phyloP scores from a whole-genome alignment of 2,888 invertebrate genomes.

The Clepsis dumicolana region DNA sequence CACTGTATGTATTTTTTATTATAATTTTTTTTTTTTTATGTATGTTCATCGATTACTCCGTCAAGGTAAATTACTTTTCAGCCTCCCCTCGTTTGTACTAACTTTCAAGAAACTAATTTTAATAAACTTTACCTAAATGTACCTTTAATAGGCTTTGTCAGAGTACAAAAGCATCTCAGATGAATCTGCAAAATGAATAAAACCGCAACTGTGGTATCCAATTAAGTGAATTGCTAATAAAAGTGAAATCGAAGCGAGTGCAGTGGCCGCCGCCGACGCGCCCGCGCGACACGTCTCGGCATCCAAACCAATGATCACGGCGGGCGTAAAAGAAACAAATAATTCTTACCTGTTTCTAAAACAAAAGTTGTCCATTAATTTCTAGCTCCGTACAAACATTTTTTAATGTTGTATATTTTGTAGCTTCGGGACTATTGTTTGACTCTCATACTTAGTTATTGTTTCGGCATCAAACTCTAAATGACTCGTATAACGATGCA shows the following conservation, averaged over 20 bases:
- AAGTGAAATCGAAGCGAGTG: constrained; percentile 85
- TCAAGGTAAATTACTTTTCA: no score
- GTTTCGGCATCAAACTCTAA: background rate
- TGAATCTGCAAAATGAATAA: constrained; percentile 82
- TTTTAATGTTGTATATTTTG: background rate
- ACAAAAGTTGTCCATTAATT: constrained; percentile 12
- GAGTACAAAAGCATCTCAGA: constrained; percentile 64
- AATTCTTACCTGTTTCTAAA: background rate
- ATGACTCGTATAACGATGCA: background rate
- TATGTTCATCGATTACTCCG: no score
- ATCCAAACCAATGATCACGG: constrained; percentile 42
- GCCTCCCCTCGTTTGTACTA: no score
- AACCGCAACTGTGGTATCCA: constrained; percentile 83
- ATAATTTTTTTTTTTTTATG: no score
- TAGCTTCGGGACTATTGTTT: constrained; percentile 46
- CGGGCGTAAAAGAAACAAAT: background rate
- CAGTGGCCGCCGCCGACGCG: constrained; percentile 73
- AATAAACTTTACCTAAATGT: constrained; percentile 20
- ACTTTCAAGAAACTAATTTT: constrained; percentile 10
- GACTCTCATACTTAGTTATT: no score
- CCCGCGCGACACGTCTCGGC: constrained; percentile 46
- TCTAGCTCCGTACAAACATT: background rate
- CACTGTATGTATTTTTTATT: no score
- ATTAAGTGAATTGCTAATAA: constrained; percentile 86
- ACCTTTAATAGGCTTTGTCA: constrained; percentile 20